phyloP scores from a whole-genome alignment of 2,797 vertebrate genomes.

The Knipowitschia caucasica region DNA sequence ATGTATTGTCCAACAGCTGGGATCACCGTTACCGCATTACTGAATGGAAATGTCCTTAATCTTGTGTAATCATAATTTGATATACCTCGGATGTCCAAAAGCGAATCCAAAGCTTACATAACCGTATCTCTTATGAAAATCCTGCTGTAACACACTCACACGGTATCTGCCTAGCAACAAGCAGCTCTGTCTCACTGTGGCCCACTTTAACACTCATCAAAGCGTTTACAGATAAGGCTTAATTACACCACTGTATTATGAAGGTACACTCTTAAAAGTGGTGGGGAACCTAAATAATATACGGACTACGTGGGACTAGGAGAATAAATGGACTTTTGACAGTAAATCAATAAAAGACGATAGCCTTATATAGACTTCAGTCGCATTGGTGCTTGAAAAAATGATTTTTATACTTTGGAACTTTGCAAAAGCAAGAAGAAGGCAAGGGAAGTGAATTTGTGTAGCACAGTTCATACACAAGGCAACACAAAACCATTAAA shows the following conservation, averaged over 20 bases:
- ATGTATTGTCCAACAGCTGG: not conserved
- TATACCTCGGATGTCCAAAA: conserved; percentile 3
- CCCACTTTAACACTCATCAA: conserved; percentile 41
- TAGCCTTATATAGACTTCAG: too few species aligned
- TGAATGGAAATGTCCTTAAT: not conserved
- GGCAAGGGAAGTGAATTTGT: too few species aligned
- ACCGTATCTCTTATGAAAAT: conserved; percentile 33
- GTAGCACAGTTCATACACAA: too few species aligned
- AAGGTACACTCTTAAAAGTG: conserved; percentile 7
- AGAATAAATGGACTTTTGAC: not conserved
- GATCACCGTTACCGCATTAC: not conserved
- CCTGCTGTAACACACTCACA: conserved; percentile 23
- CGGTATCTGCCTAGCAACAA: conserved; percentile 58
- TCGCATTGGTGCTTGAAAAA: too few species aligned
- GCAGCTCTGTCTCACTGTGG: conserved; percentile 11
- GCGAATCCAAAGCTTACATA: conserved; percentile 15
- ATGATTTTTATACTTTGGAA: too few species aligned
- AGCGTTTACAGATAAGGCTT: conserved; percentile 12
- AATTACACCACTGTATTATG: conserved; percentile 12
- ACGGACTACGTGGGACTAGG: too few species aligned
- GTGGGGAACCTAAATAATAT: too few species aligned
- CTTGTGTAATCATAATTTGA: not conserved
- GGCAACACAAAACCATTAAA: too few species aligned
- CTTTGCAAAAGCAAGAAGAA: too few species aligned
- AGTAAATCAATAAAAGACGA: not conserved